A percentile compares a stretch with the other conserved stretches of the same genome.
Conservation (phyloP, 2,797 vertebrate species). For the Varecia variegata region DNA sequence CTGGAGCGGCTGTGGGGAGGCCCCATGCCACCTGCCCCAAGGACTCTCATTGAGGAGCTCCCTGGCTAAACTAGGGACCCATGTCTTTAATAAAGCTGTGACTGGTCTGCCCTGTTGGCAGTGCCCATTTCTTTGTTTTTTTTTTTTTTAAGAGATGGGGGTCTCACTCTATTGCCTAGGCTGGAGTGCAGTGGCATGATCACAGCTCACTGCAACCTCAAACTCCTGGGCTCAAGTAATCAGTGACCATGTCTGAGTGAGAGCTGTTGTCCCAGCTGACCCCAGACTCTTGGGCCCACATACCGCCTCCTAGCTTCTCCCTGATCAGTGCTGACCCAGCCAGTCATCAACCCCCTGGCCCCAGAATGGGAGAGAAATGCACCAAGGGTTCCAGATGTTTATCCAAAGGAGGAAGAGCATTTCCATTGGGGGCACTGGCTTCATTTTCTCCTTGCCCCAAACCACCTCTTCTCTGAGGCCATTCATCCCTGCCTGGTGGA, state of each 20-base stretch:
- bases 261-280: neutral
- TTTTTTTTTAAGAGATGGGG: neutral
- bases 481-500: neutral
- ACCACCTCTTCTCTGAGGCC: neutral
- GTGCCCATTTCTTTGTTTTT: neutral
- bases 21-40: conserved; percentile 76
- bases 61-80: neutral
- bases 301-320: neutral
- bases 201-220: neutral
- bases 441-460: neutral
- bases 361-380: neutral
- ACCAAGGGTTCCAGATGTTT: conserved; percentile 39
- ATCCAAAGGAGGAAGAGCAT: neutral
- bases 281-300: neutral
- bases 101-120: neutral
- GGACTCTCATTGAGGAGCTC: conserved; percentile 89
- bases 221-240: neutral
- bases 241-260: neutral
- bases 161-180: neutral
- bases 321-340: neutral
- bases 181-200: neutral
- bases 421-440: neutral
- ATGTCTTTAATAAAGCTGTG: conserved; percentile 61
- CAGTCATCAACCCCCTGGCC: neutral
- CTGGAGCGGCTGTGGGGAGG: conserved; percentile 86